Conservation (phyloP, 2,888 invertebrate species). For the Andrena haemorrhoa region DNA sequence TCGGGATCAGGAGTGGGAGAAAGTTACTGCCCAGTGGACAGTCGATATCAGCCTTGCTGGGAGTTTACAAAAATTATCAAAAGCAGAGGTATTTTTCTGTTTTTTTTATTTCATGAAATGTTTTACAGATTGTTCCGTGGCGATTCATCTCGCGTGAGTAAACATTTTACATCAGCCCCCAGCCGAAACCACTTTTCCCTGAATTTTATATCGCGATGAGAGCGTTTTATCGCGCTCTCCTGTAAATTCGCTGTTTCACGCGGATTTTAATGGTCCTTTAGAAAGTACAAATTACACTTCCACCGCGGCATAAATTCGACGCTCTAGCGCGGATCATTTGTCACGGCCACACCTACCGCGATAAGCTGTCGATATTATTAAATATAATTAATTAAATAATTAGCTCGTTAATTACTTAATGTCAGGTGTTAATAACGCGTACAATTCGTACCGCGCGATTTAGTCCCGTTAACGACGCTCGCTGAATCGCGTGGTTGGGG, state of each 20-base stretch:
- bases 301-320: constrained; percentile 24
- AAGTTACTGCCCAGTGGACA: too few species aligned
- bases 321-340: constrained; percentile 11
- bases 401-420: constrained; percentile 30
- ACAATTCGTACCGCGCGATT: constrained; percentile 16
- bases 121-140: constrained; percentile 18
- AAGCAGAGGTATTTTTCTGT: neutral
- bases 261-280: constrained; percentile 47
- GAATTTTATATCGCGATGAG: constrained; percentile 39
- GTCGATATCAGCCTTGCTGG: neutral
- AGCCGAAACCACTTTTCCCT: constrained; percentile 3
- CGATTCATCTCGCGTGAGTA: constrained; percentile 21
- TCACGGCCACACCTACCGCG: neutral
- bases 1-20: too few species aligned
- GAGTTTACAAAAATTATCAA: constrained; percentile 2
- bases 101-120: neutral
- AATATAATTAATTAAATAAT: constrained; percentile 35
- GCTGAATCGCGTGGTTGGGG: neutral
- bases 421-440: constrained; percentile 7
- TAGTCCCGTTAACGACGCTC: constrained; percentile 9
- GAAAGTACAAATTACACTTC: constrained; percentile 52
- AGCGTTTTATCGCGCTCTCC: constrained; percentile 19
- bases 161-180: constrained; percentile 43
- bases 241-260: constrained; percentile 32
- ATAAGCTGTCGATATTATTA: constrained; percentile 37